Evolutionary conservation across 2,888 invertebrate species (phyloP), one percentile per base, ranked within the genome.

Genomic region (Epistrophe eligans): DNA sequence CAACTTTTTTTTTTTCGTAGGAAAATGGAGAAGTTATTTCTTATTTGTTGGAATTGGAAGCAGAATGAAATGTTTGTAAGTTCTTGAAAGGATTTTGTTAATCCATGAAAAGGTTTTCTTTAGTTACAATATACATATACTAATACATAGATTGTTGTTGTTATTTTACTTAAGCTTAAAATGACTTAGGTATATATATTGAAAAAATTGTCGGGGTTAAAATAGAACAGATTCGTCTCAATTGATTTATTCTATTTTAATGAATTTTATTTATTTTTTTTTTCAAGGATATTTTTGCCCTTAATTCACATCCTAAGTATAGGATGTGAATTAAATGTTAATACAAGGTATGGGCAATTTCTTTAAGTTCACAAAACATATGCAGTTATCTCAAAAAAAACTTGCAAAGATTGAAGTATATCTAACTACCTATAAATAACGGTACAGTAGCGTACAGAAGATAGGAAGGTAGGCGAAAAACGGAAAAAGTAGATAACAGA

Each of bases 81-180:
- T 43, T 62, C 55, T 52, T 74, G 50, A 85, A 82, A 71, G 77
- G 85, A 77, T 77, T 85, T 64, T 52, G 52, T 74, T 82, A 77
- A 79, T 85, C 82, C 82, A 52, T 71, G 55, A 82, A 85, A 73
- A 79, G 60, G 76, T 77, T 67, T 66, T 38, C n/a, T 19, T 70
- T 40, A n/a, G 24, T 17, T n/a, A 0, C 3, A 15, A 28, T 7
- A 55, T 9, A 28, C 1, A 1, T 3, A 15, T 28, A 13, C n/a
- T 0, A 55, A 32, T 58, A 13, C 10, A 45, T 19, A 19, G 28
- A 72, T 50, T 66, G 40, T 55, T 74, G 60, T 57, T 82, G 45
- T 19, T n/a, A n/a, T n/a, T 58, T 38, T 52, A 62, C 19, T 35
- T 57, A 50, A 4, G 32, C 15, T 55, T 48, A 43, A 32, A 52